phyloP scores from a whole-genome alignment of 1,140 invertebrate species.

The Papilio glaucus region DNA sequence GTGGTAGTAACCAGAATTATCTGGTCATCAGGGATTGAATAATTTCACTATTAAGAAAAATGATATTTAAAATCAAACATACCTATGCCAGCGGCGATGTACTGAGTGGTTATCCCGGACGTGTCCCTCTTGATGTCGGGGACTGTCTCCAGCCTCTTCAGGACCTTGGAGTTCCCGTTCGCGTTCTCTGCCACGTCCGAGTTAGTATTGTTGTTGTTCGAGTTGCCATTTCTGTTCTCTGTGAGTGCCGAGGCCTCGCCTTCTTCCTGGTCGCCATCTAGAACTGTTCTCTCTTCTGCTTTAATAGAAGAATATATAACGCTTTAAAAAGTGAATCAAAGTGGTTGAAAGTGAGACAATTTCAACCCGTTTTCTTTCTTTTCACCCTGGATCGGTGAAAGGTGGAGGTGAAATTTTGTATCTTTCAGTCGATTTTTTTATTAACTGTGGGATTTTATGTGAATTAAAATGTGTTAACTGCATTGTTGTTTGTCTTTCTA shows the following conservation, averaged over 20 bases:
- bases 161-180: conserved; percentile 60
- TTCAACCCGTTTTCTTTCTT: too few species aligned
- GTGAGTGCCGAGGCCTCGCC: neutral
- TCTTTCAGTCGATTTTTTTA: too few species aligned
- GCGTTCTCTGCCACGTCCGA: conserved; percentile 51
- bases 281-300: neutral
- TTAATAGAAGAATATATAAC: neutral
- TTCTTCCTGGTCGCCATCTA: neutral
- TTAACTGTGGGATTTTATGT: too few species aligned
- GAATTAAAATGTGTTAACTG: too few species aligned
- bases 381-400: too few species aligned
- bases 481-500: too few species aligned
- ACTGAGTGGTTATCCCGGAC: conserved; percentile 73
- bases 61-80: conserved; percentile 36
- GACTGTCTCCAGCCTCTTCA: conserved; percentile 67
- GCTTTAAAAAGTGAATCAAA: neutral
- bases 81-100: conserved; percentile 74
- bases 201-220: conserved; percentile 42
- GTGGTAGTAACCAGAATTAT: too few species aligned
- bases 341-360: too few species aligned
- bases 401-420: too few species aligned
- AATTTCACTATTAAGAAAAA: too few species aligned
- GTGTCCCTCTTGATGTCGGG: conserved; percentile 76
- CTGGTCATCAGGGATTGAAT: too few species aligned
- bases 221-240: conserved; percentile 7